Evolutionary conservation across 1,140 invertebrate species (phyloP).

Genomic region (Drosophila burlai): DNA sequence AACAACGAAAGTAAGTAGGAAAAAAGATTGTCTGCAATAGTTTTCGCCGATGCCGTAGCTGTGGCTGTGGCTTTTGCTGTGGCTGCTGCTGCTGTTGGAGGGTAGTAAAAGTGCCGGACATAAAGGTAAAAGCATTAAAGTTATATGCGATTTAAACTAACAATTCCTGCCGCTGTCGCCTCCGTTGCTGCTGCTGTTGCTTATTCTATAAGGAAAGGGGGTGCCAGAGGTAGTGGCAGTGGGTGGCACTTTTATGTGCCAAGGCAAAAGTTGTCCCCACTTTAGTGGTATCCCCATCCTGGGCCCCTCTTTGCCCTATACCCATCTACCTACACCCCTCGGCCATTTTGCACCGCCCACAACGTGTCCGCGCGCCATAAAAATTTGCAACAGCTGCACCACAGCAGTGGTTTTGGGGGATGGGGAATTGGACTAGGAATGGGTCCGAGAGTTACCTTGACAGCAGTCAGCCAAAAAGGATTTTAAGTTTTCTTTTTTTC

Average conservation of each 20-base stretch:
- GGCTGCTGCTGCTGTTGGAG: constrained; percentile 11
- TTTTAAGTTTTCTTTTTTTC: constrained; percentile 47
- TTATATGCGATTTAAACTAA: constrained; percentile 79
- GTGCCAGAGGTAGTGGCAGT: not conserved
- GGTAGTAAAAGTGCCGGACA: constrained; percentile 78
- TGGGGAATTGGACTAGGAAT: constrained; percentile 56
- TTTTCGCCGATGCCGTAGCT: constrained; percentile 30
- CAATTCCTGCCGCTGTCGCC: constrained; percentile 54
- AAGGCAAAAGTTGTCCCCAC: constrained; percentile 77
- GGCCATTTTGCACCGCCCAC: constrained; percentile 56
- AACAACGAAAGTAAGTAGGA: constrained; percentile 51
- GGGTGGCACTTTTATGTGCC: constrained; percentile 71
- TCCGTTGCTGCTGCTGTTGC: constrained; percentile 20
- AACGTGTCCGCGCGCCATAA: constrained; percentile 79
- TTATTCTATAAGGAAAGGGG: constrained; percentile 22
- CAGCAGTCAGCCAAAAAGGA: constrained; percentile 77
- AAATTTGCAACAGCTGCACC: constrained; percentile 80
- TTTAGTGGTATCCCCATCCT: constrained; percentile 52
- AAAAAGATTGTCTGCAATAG: constrained; percentile 63
- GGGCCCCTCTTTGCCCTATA: not conserved
- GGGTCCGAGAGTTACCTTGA: constrained; percentile 65
- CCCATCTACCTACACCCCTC: not conserved
- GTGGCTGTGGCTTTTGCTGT: not conserved
- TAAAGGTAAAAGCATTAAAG: constrained; percentile 81
- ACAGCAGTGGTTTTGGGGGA: constrained; percentile 43